Conservation (phyloP, 2,797 vertebrate genomes). For the Xiphophorus birchmanni region DNA sequence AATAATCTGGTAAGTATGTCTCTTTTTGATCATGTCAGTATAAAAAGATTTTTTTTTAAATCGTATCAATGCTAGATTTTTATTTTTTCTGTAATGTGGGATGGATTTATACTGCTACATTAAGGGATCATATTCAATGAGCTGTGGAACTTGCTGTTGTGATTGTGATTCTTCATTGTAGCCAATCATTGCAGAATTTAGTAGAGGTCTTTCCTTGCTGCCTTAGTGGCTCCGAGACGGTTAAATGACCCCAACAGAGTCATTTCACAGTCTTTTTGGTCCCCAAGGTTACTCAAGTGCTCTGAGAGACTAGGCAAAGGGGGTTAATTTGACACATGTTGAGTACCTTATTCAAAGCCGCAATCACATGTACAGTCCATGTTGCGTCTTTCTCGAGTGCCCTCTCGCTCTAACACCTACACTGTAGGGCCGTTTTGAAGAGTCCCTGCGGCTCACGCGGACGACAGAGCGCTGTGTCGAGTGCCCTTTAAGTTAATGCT, state of each 20-base stretch:
- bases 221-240: slow-evolving; percentile 45
- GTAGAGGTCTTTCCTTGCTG: slow-evolving; percentile 38
- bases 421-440: slow-evolving; percentile 44
- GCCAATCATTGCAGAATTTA: slow-evolving; percentile 50
- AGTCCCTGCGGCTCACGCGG: slow-evolving; percentile 61
- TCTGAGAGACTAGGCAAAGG: slow-evolving; percentile 46
- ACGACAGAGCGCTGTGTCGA: slow-evolving; percentile 50
- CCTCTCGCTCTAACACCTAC: slow-evolving; percentile 57
- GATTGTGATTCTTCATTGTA: slow-evolving; percentile 37
- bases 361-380: slow-evolving; percentile 64
- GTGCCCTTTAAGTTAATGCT: slow-evolving; percentile 72
- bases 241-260: slow-evolving; percentile 65
- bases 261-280: slow-evolving; percentile 68
- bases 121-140: slow-evolving; percentile 17
- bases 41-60: neutral
- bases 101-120: slow-evolving; percentile 35
- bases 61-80: neutral
- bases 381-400: slow-evolving; percentile 63
- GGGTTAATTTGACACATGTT: slow-evolving; percentile 58
- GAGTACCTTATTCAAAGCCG: slow-evolving; percentile 56
- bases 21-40: slow-evolving; percentile 2
- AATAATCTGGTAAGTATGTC: neutral
- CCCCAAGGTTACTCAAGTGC: slow-evolving; percentile 62
- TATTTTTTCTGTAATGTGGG: slow-evolving; percentile 35
- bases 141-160: slow-evolving; percentile 22